A percentile compares a stretch with the other conserved stretches of the same genome.
phyloP scores from a whole-genome alignment of 1,140 invertebrate species.

The Ectropis grisescens region DNA sequence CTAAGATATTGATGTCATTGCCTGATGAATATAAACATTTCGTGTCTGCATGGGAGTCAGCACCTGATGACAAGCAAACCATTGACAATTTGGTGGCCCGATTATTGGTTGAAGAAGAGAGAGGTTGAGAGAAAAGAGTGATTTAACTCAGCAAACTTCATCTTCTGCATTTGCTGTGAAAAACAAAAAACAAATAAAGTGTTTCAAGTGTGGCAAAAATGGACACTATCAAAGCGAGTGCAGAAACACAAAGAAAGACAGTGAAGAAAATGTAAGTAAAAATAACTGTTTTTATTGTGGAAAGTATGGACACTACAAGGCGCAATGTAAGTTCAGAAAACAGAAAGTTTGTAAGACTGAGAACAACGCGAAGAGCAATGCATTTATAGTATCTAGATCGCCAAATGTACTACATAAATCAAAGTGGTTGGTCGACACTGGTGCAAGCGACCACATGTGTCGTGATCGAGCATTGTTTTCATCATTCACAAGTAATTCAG shows the following conservation, averaged over 20 bases:
- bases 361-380: conserved; percentile 11
- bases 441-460: too few species aligned
- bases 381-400: too few species aligned
- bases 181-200: conserved; percentile 9
- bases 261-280: conserved; percentile 5
- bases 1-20: not conserved
- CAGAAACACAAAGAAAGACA: conserved; percentile 10
- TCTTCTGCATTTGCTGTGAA: conserved; percentile 15
- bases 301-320: too few species aligned
- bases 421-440: too few species aligned
- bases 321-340: too few species aligned
- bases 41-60: too few species aligned
- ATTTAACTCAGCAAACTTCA: conserved; percentile 3
- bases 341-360: too few species aligned
- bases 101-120: conserved; percentile 33
- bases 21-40: not conserved
- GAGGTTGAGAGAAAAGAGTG: conserved; percentile 16
- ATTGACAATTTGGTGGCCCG: conserved; percentile 27
- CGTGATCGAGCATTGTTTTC: too few species aligned
- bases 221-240: conserved; percentile 24
- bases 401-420: too few species aligned
- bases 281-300: conserved; percentile 23
- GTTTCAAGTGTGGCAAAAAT: conserved; percentile 19
- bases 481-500: too few species aligned
- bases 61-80: too few species aligned